phyloP scores from a whole-genome alignment of 2,113 vertebrate genomes.

The Dolichallabes microphthalmus region DNA sequence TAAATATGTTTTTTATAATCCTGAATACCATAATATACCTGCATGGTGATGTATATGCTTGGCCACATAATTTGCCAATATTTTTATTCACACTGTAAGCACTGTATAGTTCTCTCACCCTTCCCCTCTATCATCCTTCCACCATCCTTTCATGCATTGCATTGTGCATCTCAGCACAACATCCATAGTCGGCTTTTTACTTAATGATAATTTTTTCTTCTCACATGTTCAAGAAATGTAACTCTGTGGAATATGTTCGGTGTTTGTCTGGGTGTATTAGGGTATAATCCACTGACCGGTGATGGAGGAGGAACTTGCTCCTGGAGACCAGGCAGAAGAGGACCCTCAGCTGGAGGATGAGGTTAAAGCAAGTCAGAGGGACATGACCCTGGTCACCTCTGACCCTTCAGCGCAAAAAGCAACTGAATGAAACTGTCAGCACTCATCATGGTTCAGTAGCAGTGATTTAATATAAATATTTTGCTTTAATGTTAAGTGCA shows the following conservation, averaged over 20 bases:
- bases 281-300: constrained; percentile 87
- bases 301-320: constrained; percentile 83
- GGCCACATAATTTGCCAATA: background rate
- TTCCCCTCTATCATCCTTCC: background rate
- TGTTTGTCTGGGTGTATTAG: constrained; percentile 61
- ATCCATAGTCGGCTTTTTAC: background rate
- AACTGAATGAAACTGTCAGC: constrained; percentile 61
- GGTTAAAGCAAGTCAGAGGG: constrained; percentile 75
- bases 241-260: background rate
- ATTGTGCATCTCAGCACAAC: background rate
- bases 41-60: background rate
- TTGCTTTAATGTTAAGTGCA: background rate
- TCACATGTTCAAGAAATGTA: background rate
- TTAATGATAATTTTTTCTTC: background rate
- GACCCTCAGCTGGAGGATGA: constrained; percentile 87
- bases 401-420: constrained; percentile 44
- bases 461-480: background rate
- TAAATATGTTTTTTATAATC: no score
- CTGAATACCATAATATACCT: background rate
- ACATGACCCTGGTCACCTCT: constrained; percentile 52
- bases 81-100: no score
- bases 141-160: background rate
- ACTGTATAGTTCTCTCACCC: background rate
- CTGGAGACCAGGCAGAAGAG: constrained; percentile 89
- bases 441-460: constrained; percentile 29